These are phyloP conservation scores for Oeneis ivallda DNA, from an alignment of 2,888 invertebrate species.

Conservation along the genomic window DNA sequence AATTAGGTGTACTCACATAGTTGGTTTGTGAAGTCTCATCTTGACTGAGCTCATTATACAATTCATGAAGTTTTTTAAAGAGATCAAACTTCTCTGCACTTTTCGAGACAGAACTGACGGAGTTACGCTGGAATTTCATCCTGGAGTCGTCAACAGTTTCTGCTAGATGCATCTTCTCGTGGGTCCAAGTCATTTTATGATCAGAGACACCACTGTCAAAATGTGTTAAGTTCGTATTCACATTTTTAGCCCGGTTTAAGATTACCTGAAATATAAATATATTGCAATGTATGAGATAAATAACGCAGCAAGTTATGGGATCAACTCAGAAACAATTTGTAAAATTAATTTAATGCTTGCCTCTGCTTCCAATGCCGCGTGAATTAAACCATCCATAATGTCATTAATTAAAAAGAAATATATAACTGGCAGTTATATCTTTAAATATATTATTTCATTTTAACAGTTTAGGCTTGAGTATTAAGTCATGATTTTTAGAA, in stretches of 20 bases:
- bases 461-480: conserved; percentile 71
- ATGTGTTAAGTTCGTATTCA: conserved; percentile 72
- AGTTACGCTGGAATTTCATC: conserved; percentile 74
- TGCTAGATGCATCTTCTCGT: conserved; percentile 76
- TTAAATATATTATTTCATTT: conserved; percentile 72
- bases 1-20: conserved; percentile 63
- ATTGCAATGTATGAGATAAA: conserved; percentile 30
- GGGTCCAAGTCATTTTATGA: conserved; percentile 81
- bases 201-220: conserved; percentile 75
- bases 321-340: conserved; percentile 49
- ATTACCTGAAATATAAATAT: conserved; percentile 65
- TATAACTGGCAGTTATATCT: conserved; percentile 68
- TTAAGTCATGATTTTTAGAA: conserved; percentile 80
- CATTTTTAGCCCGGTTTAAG: conserved; percentile 78
- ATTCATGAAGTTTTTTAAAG: conserved; percentile 76
- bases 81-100: conserved; percentile 73
- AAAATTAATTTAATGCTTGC: conserved; percentile 65
- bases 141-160: conserved; percentile 77
- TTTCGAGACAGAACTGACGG: conserved; percentile 63
- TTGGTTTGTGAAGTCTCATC: conserved; percentile 72
- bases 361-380: conserved; percentile 82
- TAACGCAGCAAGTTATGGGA: conserved; percentile 34
- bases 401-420: conserved; percentile 76
- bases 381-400: conserved; percentile 82
- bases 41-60: conserved; percentile 74